These are phyloP conservation scores for Aeoliscus strigatus DNA, from an alignment of 2,797 vertebrate genomes.

Conservation along the genomic window DNA sequence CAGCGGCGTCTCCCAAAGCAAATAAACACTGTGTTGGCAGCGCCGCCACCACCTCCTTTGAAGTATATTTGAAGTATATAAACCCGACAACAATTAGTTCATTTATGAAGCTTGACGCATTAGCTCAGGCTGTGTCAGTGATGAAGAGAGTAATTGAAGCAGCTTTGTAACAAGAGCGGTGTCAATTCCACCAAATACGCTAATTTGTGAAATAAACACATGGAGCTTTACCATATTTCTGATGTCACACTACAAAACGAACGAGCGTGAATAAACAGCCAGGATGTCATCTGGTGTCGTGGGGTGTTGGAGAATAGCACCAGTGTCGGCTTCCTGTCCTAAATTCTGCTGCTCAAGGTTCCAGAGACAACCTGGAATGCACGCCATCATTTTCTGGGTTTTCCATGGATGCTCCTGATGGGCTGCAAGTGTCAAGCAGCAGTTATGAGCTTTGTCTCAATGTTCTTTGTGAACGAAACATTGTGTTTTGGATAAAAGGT, in stretches of 20 bases:
- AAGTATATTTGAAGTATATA: constrained; percentile 54
- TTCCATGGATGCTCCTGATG: no score
- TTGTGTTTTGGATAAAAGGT: no score
- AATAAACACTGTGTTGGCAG: constrained; percentile 51
- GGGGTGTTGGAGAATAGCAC: no score
- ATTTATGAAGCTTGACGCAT: constrained; percentile 41
- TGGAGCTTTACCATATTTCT: constrained; percentile 6
- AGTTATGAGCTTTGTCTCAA: no score
- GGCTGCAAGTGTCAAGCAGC: no score
- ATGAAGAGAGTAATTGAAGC: constrained; percentile 19
- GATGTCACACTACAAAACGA: not conserved
- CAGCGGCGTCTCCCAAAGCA: constrained; percentile 51
- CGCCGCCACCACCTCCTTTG: constrained; percentile 45
- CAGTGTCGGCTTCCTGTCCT: no score
- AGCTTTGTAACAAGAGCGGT: constrained; percentile 16
- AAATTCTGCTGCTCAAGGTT: no score
- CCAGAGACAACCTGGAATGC: no score
- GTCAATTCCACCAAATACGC: constrained; percentile 18
- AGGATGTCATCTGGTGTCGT: no score
- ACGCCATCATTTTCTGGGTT: no score
- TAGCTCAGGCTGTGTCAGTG: constrained; percentile 29
- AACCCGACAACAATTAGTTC: constrained; percentile 46
- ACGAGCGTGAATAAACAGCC: constrained; percentile 14
- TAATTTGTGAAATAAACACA: constrained; percentile 8
- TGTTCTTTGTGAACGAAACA: no score